These are phyloP conservation scores for Aspidiotus rigidus DNA, from an alignment of 2,888 invertebrate species.

Conservation along the genomic window DNA sequence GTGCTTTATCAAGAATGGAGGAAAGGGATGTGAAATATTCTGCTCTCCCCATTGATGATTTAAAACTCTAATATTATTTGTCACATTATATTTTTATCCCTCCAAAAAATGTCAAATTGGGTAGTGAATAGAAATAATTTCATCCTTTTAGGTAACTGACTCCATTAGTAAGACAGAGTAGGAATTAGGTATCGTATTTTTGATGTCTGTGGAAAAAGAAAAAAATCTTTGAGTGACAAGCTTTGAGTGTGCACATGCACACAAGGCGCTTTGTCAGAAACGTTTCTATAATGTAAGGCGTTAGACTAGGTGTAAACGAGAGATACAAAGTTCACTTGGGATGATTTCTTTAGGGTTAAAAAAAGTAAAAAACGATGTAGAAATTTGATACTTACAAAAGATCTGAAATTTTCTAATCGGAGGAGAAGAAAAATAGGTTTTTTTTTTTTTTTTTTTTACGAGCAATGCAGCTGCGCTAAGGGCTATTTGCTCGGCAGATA, in stretches of 20 bases:
- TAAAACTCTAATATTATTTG: not conserved
- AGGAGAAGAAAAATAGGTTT: no score
- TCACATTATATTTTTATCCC: constrained; percentile 1
- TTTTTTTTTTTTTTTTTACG: no score
- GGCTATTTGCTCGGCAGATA: no score
- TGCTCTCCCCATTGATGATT: not conserved
- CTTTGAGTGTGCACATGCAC: not conserved
- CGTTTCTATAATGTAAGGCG: not conserved
- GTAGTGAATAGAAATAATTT: not conserved
- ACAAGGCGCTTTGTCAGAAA: constrained; percentile 2
- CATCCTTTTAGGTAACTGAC: no score
- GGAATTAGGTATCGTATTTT: not conserved
- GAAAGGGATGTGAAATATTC: constrained; percentile 1
- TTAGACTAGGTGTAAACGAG: not conserved
- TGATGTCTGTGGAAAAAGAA: not conserved
- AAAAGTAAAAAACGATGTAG: no score
- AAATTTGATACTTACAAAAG: no score
- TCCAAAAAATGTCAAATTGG: not conserved
- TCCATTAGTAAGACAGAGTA: not conserved
- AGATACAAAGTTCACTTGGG: no score
- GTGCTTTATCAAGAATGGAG: not conserved
- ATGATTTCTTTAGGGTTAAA: no score
- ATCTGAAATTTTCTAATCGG: no score
- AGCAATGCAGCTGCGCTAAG: no score
- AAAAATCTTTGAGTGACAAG: not conserved